A percentile compares a stretch with the other conserved stretches of the same genome.
These are phyloP conservation scores for Rhagologus leucostigma DNA, from an alignment of 2,113 vertebrate species.

Conservation along the genomic window DNA sequence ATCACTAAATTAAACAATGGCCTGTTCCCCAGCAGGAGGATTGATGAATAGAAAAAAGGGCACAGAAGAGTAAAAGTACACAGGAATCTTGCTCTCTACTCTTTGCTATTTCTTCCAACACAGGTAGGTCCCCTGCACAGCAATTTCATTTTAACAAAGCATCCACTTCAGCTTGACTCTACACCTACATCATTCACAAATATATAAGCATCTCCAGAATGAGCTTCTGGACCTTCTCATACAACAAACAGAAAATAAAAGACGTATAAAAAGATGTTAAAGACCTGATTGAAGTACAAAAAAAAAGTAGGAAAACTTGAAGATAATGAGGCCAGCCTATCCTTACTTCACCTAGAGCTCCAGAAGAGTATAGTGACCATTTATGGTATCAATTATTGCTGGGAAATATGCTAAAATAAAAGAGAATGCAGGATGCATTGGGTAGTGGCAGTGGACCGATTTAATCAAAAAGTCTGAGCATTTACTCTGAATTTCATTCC, in stretches of 20 bases:
- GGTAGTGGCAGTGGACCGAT: not conserved
- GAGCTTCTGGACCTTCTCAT: not conserved
- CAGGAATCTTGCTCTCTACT: not conserved
- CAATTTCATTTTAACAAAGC: slow-evolving; percentile 20
- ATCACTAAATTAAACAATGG: slow-evolving; percentile 16
- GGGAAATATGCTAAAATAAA: not conserved
- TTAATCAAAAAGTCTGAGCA: slow-evolving; percentile 7
- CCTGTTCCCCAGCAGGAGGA: slow-evolving; percentile 4
- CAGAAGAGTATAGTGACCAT: not conserved
- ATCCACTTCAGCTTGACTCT: not conserved
- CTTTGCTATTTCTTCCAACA: not conserved
- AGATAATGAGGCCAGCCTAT: slow-evolving; percentile 1
- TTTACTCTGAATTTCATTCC: slow-evolving; percentile 13
- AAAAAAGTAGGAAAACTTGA: not conserved
- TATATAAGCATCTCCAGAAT: slow-evolving; percentile 7
- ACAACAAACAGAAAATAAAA: not conserved
- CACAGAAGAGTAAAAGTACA: not conserved
- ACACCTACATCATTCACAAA: not conserved
- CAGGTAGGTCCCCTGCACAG: not conserved
- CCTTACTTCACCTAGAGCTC: not conserved
- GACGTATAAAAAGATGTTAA: not conserved
- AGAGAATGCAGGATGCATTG: not conserved
- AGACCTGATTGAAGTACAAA: not conserved
- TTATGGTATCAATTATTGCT: not conserved
- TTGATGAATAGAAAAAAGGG: not conserved